These are phyloP conservation scores for Tachyglossus aculeatus DNA, from an alignment of 2,797 vertebrate species.

Conservation along the genomic window DNA sequence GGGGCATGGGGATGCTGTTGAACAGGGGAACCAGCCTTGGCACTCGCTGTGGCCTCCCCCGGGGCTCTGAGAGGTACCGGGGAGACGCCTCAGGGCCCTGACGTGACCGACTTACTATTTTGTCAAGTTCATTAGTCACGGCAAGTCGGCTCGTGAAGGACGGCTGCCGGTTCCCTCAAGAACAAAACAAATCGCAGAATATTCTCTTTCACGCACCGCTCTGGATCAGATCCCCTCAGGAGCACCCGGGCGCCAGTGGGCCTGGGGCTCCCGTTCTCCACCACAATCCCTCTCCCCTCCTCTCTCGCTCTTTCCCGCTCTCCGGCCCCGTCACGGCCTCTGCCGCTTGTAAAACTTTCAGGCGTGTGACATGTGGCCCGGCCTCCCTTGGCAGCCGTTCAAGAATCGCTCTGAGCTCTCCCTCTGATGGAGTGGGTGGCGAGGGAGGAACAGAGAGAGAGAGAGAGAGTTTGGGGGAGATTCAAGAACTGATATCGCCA, in stretches of 20 bases:
- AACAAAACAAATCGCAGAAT: slow-evolving; percentile 25
- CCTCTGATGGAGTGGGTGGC: slow-evolving; percentile 56
- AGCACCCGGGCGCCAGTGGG: too few relatives aligned
- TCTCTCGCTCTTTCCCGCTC: slow-evolving; percentile 35
- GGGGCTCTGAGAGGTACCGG: too few relatives aligned
- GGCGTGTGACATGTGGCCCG: slow-evolving; percentile 67
- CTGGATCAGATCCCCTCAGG: background rate
- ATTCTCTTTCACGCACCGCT: slow-evolving; percentile 47
- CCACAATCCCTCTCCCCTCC: slow-evolving; percentile 19
- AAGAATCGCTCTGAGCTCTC: slow-evolving; percentile 55
- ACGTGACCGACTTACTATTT: too few relatives aligned
- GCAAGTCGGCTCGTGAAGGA: too few relatives aligned
- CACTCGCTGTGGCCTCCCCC: too few relatives aligned
- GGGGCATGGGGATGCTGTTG: too few relatives aligned
- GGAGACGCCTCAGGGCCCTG: too few relatives aligned
- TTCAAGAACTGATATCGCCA: background rate
- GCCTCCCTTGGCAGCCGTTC: slow-evolving; percentile 71
- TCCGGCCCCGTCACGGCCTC: slow-evolving; percentile 53
- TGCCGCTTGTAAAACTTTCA: slow-evolving; percentile 69
- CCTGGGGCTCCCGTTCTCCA: too few relatives aligned
- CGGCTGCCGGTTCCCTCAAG: too few relatives aligned
- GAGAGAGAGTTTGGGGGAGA: slow-evolving; percentile 1
- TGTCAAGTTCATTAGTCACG: too few relatives aligned
- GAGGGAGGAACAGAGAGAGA: slow-evolving; percentile 60
- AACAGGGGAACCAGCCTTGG: too few relatives aligned